Conservation (phyloP, 2,797 vertebrate genomes). For the Fistularia commersonii region DNA sequence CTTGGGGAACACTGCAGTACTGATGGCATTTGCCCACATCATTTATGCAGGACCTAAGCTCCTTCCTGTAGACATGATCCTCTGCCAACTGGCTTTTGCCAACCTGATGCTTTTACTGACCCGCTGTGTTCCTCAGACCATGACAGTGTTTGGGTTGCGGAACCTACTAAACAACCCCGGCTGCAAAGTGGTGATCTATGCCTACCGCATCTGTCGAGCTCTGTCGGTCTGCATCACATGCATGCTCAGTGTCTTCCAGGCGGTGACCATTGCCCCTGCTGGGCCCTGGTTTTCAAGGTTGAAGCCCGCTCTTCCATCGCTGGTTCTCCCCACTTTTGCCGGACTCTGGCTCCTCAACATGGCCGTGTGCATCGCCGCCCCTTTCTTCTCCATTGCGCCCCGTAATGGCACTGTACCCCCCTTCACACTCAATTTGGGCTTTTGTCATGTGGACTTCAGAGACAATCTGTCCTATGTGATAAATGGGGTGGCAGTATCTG, state of each 20-base stretch:
- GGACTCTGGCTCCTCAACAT: conserved; percentile 78
- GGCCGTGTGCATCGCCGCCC: conserved; percentile 72
- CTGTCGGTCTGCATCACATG: conserved; percentile 80
- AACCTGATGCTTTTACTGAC: conserved; percentile 77
- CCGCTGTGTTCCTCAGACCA: conserved; percentile 76
- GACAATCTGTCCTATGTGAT: conserved; percentile 75
- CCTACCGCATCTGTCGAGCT: conserved; percentile 74
- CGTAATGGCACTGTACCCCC: conserved; percentile 72
- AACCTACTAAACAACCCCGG: conserved; percentile 69
- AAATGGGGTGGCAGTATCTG: conserved; percentile 70
- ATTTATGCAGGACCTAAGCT: conserved; percentile 54
- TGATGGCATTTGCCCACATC: conserved; percentile 67
- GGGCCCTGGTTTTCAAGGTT: conserved; percentile 52
- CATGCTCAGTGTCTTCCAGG: conserved; percentile 80
- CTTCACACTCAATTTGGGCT: conserved; percentile 79
- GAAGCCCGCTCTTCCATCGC: conserved; percentile 63
- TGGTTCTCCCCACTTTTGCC: conserved; percentile 69
- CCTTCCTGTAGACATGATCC: conserved; percentile 76
- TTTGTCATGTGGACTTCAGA: conserved; percentile 77
- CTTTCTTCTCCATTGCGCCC: conserved; percentile 75
- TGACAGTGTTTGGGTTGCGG: conserved; percentile 74
- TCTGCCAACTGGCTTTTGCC: conserved; percentile 77
- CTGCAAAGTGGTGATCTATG: conserved; percentile 78
- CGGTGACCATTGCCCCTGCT: conserved; percentile 64
- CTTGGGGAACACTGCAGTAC: conserved; percentile 71